Evolutionary conservation across 2,113 vertebrate species (phyloP), one percentile per base, ranked within the genome.

Genomic region (Leptosomus discolor): DNA sequence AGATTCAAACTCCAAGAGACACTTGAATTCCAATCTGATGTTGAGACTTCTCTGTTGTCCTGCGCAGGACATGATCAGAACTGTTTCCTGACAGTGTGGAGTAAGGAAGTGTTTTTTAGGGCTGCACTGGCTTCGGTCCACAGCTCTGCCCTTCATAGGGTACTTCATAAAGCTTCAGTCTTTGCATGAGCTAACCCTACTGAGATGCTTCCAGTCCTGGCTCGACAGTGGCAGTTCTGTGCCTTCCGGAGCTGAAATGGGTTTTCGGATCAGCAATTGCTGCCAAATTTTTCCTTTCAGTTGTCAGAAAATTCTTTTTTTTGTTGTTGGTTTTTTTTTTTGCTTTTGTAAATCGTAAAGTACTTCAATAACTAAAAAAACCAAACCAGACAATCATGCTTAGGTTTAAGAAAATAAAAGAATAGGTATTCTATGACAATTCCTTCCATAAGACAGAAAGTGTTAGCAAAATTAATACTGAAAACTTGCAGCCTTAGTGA

Each of bases 41-140:
- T 19, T 82, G 43, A 27, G 34, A 3, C 13, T 58, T n/a, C 56
- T 63, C 36, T n/a, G 1, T n/a, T 75, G 43, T 61, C 69, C 65
- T 46, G 53, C 2, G 0, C 23, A 15, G 76, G 30, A 37, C 0
- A 0, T 34, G 41, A 18, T 32, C 34, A 65, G 56, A 63, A 36
- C 15, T 63, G n/a, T 67, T 84, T 75, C 27, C 64, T 75, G 54
- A 9, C 34, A 7, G 2, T 0, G 0, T 34, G 29, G 51, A 30
- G 10, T 51, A 39, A 39, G 26, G 48, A 78, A 1, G 6, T 1
- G 1, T n/a, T n/a, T n/a, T n/a, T 20, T 46, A 74, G 48, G 70
- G 5, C 50, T 65, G 41, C 19, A 3, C 9, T 56, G 74, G 41
- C 70, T 76, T 57, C 43, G 12, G 36, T 23, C 60, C 29, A 14